These are phyloP conservation scores for Stenolophus ochropezus DNA, from an alignment of 2,888 invertebrate genomes.

Conservation along the genomic window DNA sequence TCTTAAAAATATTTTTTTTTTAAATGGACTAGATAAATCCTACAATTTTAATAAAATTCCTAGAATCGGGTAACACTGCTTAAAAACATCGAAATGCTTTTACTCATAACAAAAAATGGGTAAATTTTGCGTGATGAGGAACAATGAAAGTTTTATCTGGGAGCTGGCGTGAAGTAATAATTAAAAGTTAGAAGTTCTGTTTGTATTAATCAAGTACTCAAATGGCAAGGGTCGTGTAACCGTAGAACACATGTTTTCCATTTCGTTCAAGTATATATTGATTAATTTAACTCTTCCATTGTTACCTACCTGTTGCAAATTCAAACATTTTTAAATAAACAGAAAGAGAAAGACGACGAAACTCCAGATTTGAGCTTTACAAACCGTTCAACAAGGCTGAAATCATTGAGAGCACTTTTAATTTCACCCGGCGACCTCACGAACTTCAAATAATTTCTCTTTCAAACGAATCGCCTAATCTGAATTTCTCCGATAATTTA, in stretches of 20 bases:
- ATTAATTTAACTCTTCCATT: neutral
- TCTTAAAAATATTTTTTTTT: no score
- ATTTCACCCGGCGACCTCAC: neutral
- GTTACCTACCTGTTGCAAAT: neutral
- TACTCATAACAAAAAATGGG: no score
- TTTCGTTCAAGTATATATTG: neutral
- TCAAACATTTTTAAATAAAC: neutral
- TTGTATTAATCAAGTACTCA: neutral
- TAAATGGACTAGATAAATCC: no score
- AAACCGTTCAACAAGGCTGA: neutral
- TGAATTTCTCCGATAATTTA: neutral
- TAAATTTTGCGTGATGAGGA: no score
- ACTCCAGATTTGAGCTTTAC: neutral
- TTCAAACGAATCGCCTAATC: neutral
- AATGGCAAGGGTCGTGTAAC: neutral
- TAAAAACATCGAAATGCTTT: no score
- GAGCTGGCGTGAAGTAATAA: no score
- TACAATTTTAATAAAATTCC: no score
- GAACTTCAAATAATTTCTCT: conserved; percentile 4
- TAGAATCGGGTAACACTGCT: no score
- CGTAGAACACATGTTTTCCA: neutral
- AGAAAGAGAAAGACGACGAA: neutral
- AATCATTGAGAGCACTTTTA: neutral
- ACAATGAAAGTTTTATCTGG: no score
- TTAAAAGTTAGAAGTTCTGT: neutral